Evolutionary conservation across 2,888 invertebrate genomes (phyloP).

Genomic region (Agrotis ipsilon): DNA sequence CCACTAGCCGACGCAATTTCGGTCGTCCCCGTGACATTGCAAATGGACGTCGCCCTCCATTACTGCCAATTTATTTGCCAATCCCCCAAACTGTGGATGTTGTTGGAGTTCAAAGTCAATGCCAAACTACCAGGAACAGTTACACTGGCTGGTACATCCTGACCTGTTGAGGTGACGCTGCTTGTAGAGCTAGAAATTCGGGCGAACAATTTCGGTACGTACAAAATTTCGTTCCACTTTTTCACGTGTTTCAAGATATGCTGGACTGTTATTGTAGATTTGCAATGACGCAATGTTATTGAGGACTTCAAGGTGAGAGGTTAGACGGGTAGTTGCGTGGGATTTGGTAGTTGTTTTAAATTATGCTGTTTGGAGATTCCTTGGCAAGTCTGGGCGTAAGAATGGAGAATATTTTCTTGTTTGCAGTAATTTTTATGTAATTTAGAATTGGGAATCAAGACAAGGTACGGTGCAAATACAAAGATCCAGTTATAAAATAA

Average conservation of each 20-base stretch:
- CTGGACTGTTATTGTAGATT: conserved; percentile 4
- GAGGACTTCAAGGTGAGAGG: conserved; percentile 52
- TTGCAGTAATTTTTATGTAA: not conserved
- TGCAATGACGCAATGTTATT: conserved; percentile 16
- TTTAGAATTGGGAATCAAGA: not conserved
- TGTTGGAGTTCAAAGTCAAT: conserved; percentile 74
- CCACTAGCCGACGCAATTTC: conserved; percentile 26
- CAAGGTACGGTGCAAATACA: not conserved
- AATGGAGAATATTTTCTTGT: not conserved
- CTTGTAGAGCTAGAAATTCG: not conserved
- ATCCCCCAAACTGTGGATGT: conserved; percentile 63
- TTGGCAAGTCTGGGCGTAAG: not conserved
- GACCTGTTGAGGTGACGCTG: conserved; percentile 9
- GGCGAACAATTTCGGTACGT: not conserved
- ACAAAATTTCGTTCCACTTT: conserved; percentile 15
- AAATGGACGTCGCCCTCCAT: conserved; percentile 62
- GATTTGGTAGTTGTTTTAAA: conserved; percentile 41
- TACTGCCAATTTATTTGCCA: conserved; percentile 64
- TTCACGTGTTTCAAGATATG: not conserved
- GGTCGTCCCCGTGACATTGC: conserved; percentile 62
- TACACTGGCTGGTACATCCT: conserved; percentile 3
- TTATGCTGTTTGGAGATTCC: conserved; percentile 4
- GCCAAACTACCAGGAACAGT: conserved; percentile 62
- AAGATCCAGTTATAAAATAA: not conserved
- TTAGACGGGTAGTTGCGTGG: conserved; percentile 20